Conservation (phyloP, 2,113 vertebrate genomes). For the Felis catus region DNA sequence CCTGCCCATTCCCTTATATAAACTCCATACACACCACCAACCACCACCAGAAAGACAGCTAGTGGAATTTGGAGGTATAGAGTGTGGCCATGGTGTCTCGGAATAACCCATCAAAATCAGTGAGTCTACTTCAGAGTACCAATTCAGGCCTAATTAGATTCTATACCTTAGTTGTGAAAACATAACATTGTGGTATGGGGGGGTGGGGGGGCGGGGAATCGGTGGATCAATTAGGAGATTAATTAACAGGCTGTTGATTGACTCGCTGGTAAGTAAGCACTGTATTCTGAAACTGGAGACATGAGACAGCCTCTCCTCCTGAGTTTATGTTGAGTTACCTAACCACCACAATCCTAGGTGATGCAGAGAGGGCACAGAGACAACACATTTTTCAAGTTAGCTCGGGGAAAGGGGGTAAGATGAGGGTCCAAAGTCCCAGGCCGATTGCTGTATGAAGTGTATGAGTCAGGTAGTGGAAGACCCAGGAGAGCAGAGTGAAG, state of each 20-base stretch:
- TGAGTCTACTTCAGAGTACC: not conserved
- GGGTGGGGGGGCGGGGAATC: not conserved
- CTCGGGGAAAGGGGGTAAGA: rapidly evolving
- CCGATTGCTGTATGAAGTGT: not conserved
- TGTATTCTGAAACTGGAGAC: not conserved
- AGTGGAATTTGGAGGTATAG: not conserved
- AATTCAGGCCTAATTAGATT: not conserved
- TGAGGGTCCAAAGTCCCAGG: not conserved
- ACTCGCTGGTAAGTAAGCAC: not conserved
- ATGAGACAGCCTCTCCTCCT: not conserved
- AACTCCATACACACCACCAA: not conserved
- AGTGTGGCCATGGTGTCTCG: not conserved
- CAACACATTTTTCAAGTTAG: not conserved
- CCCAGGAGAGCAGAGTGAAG: too few relatives aligned
- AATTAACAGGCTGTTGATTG: not conserved
- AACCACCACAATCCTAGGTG: not conserved
- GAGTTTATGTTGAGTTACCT: not conserved
- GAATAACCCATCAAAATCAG: not conserved
- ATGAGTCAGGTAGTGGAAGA: not conserved
- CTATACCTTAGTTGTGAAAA: not conserved
- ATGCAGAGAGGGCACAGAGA: not conserved
- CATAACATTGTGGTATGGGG: not conserved
- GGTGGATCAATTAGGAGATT: not conserved
- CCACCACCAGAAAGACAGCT: not conserved
- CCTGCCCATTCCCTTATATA: not conserved